Evolutionary conservation across 1,140 invertebrate species (phyloP), one percentile per base, ranked within the genome.

Genomic region (Calephelis virginiensis): DNA sequence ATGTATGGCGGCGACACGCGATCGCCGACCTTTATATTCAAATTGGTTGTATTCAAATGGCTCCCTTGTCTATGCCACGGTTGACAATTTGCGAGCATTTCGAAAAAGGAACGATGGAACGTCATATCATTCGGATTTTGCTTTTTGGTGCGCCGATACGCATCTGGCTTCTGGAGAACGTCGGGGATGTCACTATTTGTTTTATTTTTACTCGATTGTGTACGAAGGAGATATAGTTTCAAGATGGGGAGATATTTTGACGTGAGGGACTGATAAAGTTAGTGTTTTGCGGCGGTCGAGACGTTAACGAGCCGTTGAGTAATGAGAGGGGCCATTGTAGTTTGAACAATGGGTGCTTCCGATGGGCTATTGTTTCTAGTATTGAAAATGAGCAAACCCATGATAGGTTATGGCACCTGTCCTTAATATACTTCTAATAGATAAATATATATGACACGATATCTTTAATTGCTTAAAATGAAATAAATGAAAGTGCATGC

Each of bases 1-100:
- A 90, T 86, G 82, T 80, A 88, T 88, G 81, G 83, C 80, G 81
- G 77, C 82, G 82, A 81, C 84, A 80, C 86, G 81, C 80, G 82
- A 83, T 76, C 78, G 78, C 78, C 82, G 81, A 86, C 77, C 85
- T 90, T 90, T 90, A 90, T 90, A 90, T 90, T 90, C 87, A 90
- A 90, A 90, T 90, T 79, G 67, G 67, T 65, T 62, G 78, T 81
- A 90, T 90, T 90, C 82, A 88, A 89, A 85, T 85, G 71, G 60
- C 75, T 73, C 75, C 78, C 76, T 83, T 83, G 83, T 90, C 87
- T 86, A 86, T 83, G 81, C 80, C 77, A 71, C 73, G 73, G 80
- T 82, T 90, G 87, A 90, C 87, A 88, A 83, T 86, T 83, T 80
- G 84, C 83, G 78, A 76, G 78, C 83, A 82, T 78, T 81, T 82